Conservation (phyloP, 1,140 invertebrate genomes). For the Drosophila mayri region DNA sequence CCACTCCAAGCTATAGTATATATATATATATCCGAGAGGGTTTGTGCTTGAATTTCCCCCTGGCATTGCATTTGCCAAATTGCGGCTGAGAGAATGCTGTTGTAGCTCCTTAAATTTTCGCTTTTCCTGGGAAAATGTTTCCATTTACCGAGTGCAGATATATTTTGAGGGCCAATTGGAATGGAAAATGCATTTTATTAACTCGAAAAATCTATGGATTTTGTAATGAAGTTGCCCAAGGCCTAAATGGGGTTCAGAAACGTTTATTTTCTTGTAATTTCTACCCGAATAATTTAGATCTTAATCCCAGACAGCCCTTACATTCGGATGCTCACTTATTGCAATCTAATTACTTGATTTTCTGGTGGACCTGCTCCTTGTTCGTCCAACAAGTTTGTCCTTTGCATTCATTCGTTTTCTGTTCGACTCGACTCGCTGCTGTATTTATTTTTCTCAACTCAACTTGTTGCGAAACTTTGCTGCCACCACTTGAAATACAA, state of each 20-base stretch:
- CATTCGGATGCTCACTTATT: conserved; percentile 26
- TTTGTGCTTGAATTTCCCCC: not conserved
- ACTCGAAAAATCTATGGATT: not conserved
- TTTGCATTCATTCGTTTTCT: conserved; percentile 17
- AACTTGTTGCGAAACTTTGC: conserved; percentile 67
- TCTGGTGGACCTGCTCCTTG: conserved; percentile 1
- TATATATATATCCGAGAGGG: not conserved
- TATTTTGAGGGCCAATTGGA: not conserved
- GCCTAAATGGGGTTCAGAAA: conserved; percentile 25
- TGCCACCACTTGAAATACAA: conserved; percentile 63
- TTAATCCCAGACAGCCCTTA: not conserved
- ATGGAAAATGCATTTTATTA: conserved; percentile 22
- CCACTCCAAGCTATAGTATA: not conserved
- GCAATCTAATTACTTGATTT: conserved; percentile 43
- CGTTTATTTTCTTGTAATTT: not conserved
- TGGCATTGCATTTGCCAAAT: conserved; percentile 66
- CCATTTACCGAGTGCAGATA: conserved; percentile 19
- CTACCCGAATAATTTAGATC: not conserved
- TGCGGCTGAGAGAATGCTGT: conserved; percentile 37
- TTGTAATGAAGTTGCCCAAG: not conserved
- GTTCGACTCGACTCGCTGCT: not conserved
- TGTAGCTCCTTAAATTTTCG: conserved; percentile 14
- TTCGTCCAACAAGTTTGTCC: conserved; percentile 44
- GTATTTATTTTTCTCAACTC: conserved; percentile 36
- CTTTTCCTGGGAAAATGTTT: conserved; percentile 15